These are phyloP conservation scores for Xiphophorus birchmanni DNA, from an alignment of 2,797 vertebrate genomes.

Conservation along the genomic window DNA sequence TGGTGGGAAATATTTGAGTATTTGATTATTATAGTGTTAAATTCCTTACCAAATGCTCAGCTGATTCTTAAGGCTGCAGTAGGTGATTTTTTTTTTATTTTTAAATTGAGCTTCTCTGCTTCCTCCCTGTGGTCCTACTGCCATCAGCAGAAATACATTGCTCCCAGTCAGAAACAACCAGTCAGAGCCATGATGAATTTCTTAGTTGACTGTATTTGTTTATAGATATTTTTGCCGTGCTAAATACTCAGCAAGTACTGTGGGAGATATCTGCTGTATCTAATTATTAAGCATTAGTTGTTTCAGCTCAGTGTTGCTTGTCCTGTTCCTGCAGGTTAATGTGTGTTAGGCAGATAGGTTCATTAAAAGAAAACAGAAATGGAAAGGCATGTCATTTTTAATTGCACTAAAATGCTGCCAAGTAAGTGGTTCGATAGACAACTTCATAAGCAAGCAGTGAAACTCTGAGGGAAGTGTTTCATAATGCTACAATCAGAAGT, in stretches of 20 bases:
- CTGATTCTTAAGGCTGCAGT: not conserved
- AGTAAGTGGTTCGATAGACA: not conserved
- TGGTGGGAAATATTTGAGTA: not conserved
- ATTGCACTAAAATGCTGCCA: not conserved
- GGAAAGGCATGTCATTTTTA: not conserved
- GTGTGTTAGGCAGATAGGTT: not conserved
- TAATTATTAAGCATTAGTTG: not conserved
- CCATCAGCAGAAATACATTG: not conserved
- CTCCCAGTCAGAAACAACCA: not conserved
- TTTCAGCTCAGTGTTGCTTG: not conserved
- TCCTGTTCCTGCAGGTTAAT: not conserved
- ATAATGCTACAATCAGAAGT: not conserved
- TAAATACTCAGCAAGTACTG: not conserved
- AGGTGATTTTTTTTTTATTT: too few relatives aligned
- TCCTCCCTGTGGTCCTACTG: not conserved
- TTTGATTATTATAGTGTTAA: not conserved
- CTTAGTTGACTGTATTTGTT: too few relatives aligned
- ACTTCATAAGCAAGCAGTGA: not conserved
- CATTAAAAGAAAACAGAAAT: not conserved
- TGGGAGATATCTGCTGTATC: not conserved
- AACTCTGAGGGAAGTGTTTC: not conserved
- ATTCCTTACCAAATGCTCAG: not conserved
- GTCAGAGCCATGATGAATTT: not conserved
- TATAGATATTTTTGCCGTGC: not conserved
- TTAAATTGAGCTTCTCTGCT: not conserved